Base-by-base conservation (phyloP, 2,113 vertebrate species). In the Alaudala cheleensis region DNA sequence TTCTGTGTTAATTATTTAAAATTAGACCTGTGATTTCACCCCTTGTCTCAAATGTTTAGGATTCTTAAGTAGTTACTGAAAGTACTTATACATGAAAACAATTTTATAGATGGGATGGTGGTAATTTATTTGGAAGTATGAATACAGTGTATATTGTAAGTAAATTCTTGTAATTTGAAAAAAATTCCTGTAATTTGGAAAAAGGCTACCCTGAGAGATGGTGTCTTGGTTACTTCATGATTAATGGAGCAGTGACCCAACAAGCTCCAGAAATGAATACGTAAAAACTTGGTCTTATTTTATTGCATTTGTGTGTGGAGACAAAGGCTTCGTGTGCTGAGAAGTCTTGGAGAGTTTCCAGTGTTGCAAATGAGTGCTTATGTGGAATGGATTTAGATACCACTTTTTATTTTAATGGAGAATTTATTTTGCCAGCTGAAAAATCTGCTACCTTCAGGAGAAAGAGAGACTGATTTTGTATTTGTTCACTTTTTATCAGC, bases 261-360 rank as follows among this genome's bases (percentile, higher is more conserved):
- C 5, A 37, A 72, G n/a, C 42, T 40, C 25, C 42, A 29, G 47
- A 25, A 86, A 45, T 1, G 0, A 49, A 19, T 10, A 34, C 29
- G 56, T 86, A 25, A 76, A 82, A 79, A 23, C 15, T 66, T 70
- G 56, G 7, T 42, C 7, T 65, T 83, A 21, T 9, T 65, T 34
- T 49, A 25, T 10, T 61, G 39, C 39, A n/a, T 0, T 0, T 39
- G 16, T 54, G 29, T 0, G 0, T 39, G 26, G 31, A 31, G 56
- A 60, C 28, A 15, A 33, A 11, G 73, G 33, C 40, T 74, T 16
- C 6, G 0, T 4, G 4, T 24, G 21, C 79, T 72, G 82, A 74
- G 21, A 64, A 70, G 60, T 53, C 34, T 39, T 49, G 24, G 53
- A 76, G 26, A 64, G 17, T 25, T 84, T 79, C 58, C 19, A 8